These are phyloP conservation scores for Thysanoteuthis rhombus DNA, from an alignment of 2,888 invertebrate species.

Conservation along the genomic window DNA sequence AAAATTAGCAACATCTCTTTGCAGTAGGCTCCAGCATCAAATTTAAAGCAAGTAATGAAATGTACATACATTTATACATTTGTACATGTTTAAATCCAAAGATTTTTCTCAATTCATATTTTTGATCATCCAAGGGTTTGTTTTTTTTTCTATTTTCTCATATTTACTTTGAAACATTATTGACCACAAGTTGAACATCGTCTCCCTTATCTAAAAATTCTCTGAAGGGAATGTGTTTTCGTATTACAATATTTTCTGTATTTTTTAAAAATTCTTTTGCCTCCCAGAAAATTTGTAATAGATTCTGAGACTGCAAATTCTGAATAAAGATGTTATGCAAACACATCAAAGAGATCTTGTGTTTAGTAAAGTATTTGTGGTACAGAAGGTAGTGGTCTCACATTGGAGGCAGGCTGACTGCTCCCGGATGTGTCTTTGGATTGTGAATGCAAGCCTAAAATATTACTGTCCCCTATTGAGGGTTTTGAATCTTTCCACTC, in stretches of 20 bases:
- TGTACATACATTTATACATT: neutral
- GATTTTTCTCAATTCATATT: neutral
- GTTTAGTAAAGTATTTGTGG: neutral
- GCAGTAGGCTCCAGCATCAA: neutral
- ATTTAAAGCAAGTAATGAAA: neutral
- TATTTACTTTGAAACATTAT: neutral
- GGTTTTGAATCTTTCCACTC: neutral
- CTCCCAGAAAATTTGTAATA: neutral
- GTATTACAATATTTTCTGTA: neutral
- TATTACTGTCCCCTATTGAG: neutral
- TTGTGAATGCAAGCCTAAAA: neutral
- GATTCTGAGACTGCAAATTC: neutral
- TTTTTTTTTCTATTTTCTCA: no score
- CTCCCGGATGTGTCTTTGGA: neutral
- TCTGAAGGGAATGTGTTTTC: neutral
- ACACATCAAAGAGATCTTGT: neutral
- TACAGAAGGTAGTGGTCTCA: neutral
- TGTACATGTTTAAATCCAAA: neutral
- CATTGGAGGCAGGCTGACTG: conserved; percentile 12
- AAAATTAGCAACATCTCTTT: neutral
- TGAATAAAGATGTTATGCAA: neutral
- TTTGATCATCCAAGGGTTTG: no score
- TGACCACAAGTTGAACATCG: neutral
- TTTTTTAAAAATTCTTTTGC: neutral
- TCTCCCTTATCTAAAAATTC: neutral